Base-by-base conservation (phyloP, 2,113 vertebrate genomes). In the Seriola rivoliana region DNA sequence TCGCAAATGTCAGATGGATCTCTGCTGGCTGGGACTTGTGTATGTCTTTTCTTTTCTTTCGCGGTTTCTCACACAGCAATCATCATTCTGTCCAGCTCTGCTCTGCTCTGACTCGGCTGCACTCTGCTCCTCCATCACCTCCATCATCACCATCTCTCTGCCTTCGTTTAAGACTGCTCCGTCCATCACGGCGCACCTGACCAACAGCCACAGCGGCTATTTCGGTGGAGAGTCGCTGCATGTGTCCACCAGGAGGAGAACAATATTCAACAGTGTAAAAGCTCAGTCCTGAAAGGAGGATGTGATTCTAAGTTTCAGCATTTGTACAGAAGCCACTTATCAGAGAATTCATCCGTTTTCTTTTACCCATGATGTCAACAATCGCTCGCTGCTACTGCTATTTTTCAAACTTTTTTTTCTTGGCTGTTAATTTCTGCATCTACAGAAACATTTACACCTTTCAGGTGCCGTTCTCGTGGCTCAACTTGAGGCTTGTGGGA, bases 111-210 rank as follows among this genome's bases (percentile, higher is more conserved):
- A 36, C 46, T 85, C 6, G n/a, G 54, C 75, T 71, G 77, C 85
- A 71, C 88, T 88, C 69, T 78, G 72, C 76, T 70, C 54, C 64
- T 73, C 65, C 69, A 75, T 82, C 75, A 71, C 42, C 76, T 70
- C 54, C 64, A 70, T 60, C 69, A 75, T 82, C 75, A 71, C 42
- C 13, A 0, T 38, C 34, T 11, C 48, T 7, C 65, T 13, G 55
- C 77, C 64, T 52, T 71, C 60, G 23, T 62, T 74, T 71, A 14
- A 65, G 44, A 62, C 58, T 66, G n/a, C n/a, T 66, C 65, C 32
- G 78, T 59, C 44, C 14, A 48, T 63, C 71, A 9, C 14, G 12
- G 50, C 13, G 69, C 55, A 42, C 46, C 67, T 73, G 50, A 79
- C 79, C 65, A 16, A 36, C 29, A 5, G 10, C 71, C 19, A 8